Base-by-base conservation (phyloP, 2,888 invertebrate genomes). In the Tuberolachnus salignus region DNA sequence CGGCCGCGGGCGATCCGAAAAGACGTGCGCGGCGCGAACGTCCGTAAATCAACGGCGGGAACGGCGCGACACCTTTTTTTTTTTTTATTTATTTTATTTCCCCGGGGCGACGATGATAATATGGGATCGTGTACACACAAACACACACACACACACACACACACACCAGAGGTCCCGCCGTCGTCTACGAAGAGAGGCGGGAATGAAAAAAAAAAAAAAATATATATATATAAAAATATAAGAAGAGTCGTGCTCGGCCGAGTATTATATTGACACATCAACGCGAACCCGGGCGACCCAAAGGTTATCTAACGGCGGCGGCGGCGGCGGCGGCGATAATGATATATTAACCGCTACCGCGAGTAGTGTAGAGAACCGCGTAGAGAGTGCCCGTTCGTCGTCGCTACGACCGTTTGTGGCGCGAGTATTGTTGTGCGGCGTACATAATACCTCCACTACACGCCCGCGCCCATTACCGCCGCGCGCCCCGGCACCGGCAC, bases 271-370 rank as follows among this genome's bases (percentile, higher is more conserved):
- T 74, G 74, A 74, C 74, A 74, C 74, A 64, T 74, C 74, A 74
- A 64, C 74, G 23, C 44, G 61, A 49, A 59, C 73, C 42, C 66
- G 23, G 4, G 34, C 49, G 66, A 57, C 75, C 73, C 55, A 75
- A 66, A 75, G 75, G 75, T 75, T 75, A 75, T 75, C 75, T 75
- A 51, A 63, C 73, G 64, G 74, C 59, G 14, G 19, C 19, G 3
- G 42, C 19, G 49, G 19, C 26, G 16, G 23, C 23, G 55, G 11
- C 23, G 66, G 55, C 13, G 57, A 57, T 66, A 66, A 75, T 75
- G 57, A 75, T 75, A 75, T 75, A 75, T 66, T 57, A 75, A 75
- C 75, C 66, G 75, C 75, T 75, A 75, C 75, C 66, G 74, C 55
- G n/a, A n/a, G n/a, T n/a, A n/a, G 67, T 46, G n/a, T 34, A 3